Evolutionary conservation across 2,113 vertebrate species (phyloP).

Genomic region (mouse (Mus musculus)): DNA sequence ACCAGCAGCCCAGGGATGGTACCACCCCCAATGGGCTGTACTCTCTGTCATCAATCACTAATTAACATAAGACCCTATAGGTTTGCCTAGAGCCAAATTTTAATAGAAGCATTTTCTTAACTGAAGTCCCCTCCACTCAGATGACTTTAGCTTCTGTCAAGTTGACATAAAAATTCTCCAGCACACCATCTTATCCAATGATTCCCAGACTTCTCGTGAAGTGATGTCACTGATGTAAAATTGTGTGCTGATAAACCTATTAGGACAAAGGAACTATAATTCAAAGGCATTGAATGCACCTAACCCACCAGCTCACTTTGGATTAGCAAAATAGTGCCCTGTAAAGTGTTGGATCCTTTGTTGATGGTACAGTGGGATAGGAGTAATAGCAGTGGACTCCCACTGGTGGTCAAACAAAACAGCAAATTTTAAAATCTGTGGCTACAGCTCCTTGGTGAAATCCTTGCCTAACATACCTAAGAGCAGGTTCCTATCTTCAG

Average conservation of each 20-base stretch:
- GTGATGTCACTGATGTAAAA: background rate
- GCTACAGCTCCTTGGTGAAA: background rate
- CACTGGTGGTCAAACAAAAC: background rate
- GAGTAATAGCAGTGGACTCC: background rate
- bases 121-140: background rate
- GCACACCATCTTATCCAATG: background rate
- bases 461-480: background rate
- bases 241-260: background rate
- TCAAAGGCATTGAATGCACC: background rate
- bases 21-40: too few relatives aligned
- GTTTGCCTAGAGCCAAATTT: background rate
- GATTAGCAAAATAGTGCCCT: too few relatives aligned
- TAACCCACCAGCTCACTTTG: too few relatives aligned
- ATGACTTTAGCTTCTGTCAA: background rate
- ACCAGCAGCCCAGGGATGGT: background rate
- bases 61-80: background rate
- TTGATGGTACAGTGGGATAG: background rate
- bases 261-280: background rate
- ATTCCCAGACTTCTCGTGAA: background rate
- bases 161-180: background rate
- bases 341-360: background rate
- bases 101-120: background rate
- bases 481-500: too few relatives aligned
- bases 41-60: background rate
- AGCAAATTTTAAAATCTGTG: background rate